A percentile compares a stretch with the other conserved stretches of the same genome.
Conservation (phyloP, 2,888 invertebrate genomes). For the Ectemnius continuus region DNA sequence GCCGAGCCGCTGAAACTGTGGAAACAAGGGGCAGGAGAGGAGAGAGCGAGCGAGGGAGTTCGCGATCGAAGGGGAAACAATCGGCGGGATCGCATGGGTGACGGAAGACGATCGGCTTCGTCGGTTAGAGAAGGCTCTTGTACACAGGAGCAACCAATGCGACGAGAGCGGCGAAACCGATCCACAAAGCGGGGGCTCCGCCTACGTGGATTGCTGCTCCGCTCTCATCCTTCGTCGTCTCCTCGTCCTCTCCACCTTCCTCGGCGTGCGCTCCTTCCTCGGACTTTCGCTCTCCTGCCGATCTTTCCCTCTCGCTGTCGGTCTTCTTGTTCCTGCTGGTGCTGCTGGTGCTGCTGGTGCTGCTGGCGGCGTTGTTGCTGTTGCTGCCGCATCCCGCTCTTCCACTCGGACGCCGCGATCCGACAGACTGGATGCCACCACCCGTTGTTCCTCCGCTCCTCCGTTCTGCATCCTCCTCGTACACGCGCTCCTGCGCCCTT, state of each 20-base stretch:
- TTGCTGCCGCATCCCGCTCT: constrained; percentile 36
- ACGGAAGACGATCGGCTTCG: constrained; percentile 65
- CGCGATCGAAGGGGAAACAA: constrained; percentile 69
- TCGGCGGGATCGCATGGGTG: constrained; percentile 70
- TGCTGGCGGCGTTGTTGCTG: constrained; percentile 21
- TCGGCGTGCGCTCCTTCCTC: background rate
- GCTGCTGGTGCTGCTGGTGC: constrained; percentile 13
- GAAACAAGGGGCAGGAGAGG: constrained; percentile 12
- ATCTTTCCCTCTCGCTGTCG: constrained; percentile 14
- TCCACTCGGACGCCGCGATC: constrained; percentile 49
- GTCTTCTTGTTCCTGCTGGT: constrained; percentile 27
- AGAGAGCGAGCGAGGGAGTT: constrained; percentile 42
- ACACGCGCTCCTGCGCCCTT: background rate
- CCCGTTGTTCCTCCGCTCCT: constrained; percentile 45
- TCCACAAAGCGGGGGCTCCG: constrained; percentile 72
- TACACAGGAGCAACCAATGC: constrained; percentile 65
- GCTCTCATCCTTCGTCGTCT: constrained; percentile 49
- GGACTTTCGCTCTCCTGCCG: constrained; percentile 17
- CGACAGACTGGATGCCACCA: constrained; percentile 49
- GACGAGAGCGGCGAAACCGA: constrained; percentile 68
- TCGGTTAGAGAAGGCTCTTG: constrained; percentile 39
- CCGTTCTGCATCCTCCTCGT: constrained; percentile 13
- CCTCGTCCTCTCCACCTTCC: constrained; percentile 40
- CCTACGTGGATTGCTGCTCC: constrained; percentile 64
- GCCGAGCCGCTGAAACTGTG: background rate